Base-by-base conservation (phyloP, 1,140 invertebrate species). In the Laodelphax striatellus region DNA sequence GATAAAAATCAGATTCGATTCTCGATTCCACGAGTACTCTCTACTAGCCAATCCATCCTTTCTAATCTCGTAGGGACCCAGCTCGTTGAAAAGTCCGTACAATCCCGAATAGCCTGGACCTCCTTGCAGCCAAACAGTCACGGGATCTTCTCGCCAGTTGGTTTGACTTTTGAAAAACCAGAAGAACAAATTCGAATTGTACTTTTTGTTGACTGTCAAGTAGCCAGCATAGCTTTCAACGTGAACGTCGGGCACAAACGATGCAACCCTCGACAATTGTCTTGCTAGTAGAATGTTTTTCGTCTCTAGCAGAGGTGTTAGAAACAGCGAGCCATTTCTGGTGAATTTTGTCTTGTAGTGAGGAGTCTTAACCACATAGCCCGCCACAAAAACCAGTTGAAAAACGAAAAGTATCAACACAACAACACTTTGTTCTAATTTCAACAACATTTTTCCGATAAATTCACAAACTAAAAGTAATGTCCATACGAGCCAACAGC, bases 1-100 rank as follows among this genome's bases (percentile, higher is more conserved):
- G 54, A 94, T 86, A 66, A 89, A 94, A n/a, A 94, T 75, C 34
- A 94, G 67, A 67, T 87, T 84, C 65, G 87, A 84, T 5, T 78
- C 80, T 14, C 77, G 72, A 59, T 80, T 84, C 60, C 56, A 57
- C 1, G 44, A 54, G 5, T 58, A 58, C 16, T 57, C 42, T 16
- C 61, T 16, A 14, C 13, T 11, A 21, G 42, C 44, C 13, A 53
- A 50, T 38, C 86, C 86, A 9, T 55, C 21, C 21, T 52, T 14
- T 10, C 13, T 5, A 8, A 57, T 34, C 4, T 19, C 11, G n/a
- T 14, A 52, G 1, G 63, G 53, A 24, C 63, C 63, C 66, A 86
- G 78, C 72, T 88, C 86, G 1, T 77, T 76, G 70, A 90, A 90
- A 3, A 89, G 71, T 0, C 85, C 86, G 65, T 84, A 84, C 9